Percentiles rank a stretch among this genome's conserved stretches.
These are phyloP conservation scores for Drosophila kambysellisi DNA, from an alignment of 2,888 invertebrate genomes.

Conservation along the genomic window DNA sequence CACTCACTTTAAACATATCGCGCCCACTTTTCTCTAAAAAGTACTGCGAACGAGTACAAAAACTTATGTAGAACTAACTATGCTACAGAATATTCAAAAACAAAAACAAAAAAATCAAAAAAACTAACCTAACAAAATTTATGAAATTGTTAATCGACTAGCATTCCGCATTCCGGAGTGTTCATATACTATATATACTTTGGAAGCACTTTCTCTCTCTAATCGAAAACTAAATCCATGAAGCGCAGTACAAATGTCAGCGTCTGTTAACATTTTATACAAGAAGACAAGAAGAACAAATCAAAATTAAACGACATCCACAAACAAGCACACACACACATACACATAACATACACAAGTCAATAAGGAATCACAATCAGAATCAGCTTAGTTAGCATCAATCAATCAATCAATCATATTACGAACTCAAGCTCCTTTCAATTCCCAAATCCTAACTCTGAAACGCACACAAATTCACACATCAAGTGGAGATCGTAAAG, in stretches of 20 bases:
- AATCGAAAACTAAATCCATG: constrained; percentile 30
- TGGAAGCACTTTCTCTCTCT: constrained; percentile 52
- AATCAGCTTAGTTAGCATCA: constrained; percentile 40
- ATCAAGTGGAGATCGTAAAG: constrained; percentile 61
- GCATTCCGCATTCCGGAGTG: constrained; percentile 23
- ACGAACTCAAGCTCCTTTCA: constrained; percentile 27
- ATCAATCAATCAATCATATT: constrained; percentile 32
- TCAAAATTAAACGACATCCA: constrained; percentile 37
- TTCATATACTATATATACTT: constrained; percentile 33
- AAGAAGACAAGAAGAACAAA: constrained; percentile 34
- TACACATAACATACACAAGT: constrained; percentile 12
- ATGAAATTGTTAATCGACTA: constrained; percentile 49
- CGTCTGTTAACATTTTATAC: constrained; percentile 58
- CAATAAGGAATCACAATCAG: constrained; percentile 17
- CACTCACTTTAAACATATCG: constrained; percentile 66
- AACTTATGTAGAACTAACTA: constrained; percentile 43
- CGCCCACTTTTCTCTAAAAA: constrained; percentile 58
- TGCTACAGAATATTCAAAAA: constrained; percentile 31
- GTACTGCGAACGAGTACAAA: constrained; percentile 47
- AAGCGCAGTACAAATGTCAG: constrained; percentile 54
- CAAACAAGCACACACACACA: constrained; percentile 5
- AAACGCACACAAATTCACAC: constrained; percentile 44
- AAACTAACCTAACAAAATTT: constrained; percentile 31
- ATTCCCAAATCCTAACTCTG: constrained; percentile 40
- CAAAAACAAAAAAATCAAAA: not conserved